A percentile compares a stretch with the other conserved stretches of the same genome.
Evolutionary conservation across 2,797 vertebrate genomes (phyloP).

Genomic region (Liasis olivaceus): DNA sequence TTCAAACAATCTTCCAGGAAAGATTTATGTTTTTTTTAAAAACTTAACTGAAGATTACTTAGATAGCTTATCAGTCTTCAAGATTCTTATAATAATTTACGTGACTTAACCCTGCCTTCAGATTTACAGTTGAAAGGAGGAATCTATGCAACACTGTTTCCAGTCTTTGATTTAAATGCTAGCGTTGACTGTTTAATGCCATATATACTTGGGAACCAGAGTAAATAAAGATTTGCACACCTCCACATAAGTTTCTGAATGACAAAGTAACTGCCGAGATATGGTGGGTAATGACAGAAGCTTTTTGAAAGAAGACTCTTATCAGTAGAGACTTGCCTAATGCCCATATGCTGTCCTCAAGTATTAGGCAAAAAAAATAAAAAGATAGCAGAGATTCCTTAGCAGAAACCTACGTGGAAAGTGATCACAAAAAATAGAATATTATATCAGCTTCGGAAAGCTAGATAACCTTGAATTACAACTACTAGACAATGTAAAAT

Average conservation of each 20-base stretch:
- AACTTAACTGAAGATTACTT: not conserved
- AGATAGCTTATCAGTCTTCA: not conserved
- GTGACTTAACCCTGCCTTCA: not conserved
- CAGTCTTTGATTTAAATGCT: too few relatives aligned
- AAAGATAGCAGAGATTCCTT: not conserved
- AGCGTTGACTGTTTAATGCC: not conserved
- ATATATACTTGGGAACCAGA: not conserved
- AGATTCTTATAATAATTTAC: not conserved
- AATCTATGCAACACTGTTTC: not conserved
- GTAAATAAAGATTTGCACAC: not conserved
- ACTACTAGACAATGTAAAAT: too few relatives aligned
- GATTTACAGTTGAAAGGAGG: not conserved
- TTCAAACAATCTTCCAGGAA: not conserved
- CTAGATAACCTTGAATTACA: too few relatives aligned
- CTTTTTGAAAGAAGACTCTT: not conserved
- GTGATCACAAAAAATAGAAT: not conserved
- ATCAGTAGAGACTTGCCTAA: not conserved
- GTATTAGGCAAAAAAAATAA: not conserved
- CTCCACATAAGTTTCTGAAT: not conserved
- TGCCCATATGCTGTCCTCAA: not conserved
- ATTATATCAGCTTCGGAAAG: not conserved
- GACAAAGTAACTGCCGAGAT: not conserved
- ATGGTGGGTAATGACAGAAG: not conserved
- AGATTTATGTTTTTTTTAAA: not conserved
- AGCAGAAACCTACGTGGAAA: not conserved